These are phyloP conservation scores for Perodicticus potto DNA, from an alignment of 2,797 vertebrate species.

Conservation along the genomic window DNA sequence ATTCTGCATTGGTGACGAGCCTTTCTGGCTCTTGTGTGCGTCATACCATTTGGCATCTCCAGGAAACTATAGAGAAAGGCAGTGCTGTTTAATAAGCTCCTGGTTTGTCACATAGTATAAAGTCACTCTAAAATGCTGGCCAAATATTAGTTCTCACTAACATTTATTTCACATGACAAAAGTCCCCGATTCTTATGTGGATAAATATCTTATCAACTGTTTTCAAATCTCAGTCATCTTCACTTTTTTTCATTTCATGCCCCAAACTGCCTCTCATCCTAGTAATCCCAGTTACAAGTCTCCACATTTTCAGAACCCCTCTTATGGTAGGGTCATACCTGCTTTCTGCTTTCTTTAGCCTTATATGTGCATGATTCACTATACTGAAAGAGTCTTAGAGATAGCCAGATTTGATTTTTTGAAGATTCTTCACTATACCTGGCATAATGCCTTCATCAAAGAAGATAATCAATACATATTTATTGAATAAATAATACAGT, in stretches of 20 bases:
- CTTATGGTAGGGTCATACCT: not conserved
- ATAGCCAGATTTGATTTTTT: not conserved
- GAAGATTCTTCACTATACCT: not conserved
- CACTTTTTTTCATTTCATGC: not conserved
- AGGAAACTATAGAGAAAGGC: not conserved
- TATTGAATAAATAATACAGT: constrained; percentile 4
- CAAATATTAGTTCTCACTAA: not conserved
- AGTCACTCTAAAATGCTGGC: not conserved
- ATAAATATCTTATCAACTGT: not conserved
- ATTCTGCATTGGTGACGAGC: not conserved
- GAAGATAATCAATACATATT: not conserved
- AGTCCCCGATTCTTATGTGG: not conserved
- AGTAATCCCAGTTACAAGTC: not conserved
- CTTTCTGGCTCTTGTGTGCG: not conserved
- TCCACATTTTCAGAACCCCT: not conserved
- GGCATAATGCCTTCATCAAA: not conserved
- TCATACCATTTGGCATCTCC: not conserved
- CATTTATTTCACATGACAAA: not conserved
- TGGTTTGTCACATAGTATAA: not conserved
- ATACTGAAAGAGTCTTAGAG: not conserved
- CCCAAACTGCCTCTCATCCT: not conserved
- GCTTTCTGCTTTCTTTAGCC: not conserved
- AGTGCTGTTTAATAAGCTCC: not conserved
- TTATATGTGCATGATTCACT: not conserved
- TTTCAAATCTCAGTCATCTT: not conserved